These are phyloP conservation scores for Decapterus maruadsi DNA, from an alignment of 2,797 vertebrate species.

Conservation along the genomic window DNA sequence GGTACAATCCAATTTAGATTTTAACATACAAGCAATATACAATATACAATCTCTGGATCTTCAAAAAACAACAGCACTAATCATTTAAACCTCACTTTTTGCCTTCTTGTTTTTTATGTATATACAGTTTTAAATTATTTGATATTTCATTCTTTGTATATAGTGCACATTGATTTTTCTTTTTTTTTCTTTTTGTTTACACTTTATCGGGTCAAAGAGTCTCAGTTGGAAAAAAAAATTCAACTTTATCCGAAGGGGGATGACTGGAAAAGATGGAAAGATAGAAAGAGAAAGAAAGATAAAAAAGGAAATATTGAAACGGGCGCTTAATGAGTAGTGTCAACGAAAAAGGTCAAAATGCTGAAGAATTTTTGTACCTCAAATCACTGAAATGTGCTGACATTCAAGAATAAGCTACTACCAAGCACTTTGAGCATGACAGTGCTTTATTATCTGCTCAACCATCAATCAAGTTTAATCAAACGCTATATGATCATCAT, in stretches of 20 bases:
- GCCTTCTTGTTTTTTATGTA: constrained; percentile 79
- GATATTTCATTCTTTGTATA: constrained; percentile 72
- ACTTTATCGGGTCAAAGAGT: constrained; percentile 44
- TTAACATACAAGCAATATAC: constrained; percentile 6
- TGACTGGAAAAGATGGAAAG: constrained; percentile 27
- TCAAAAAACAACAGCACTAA: constrained; percentile 59
- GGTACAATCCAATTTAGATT: constrained; percentile 31
- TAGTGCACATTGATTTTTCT: constrained; percentile 53
- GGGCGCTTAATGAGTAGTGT: background rate
- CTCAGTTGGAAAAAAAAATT: constrained; percentile 29
- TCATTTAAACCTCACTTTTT: constrained; percentile 79
- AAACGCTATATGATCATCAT: background rate
- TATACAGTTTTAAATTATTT: constrained; percentile 87
- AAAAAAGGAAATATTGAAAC: background rate
- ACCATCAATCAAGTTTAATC: background rate
- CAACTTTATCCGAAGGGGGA: constrained; percentile 7
- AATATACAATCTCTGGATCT: constrained; percentile 9
- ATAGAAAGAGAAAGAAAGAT: background rate
- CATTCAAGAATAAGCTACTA: background rate
- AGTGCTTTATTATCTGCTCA: constrained; percentile 1
- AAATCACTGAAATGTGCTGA: constrained; percentile 13
- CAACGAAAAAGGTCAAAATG: background rate
- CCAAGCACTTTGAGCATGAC: constrained; percentile 36
- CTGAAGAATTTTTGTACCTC: constrained; percentile 29
- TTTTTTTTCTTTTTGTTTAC: constrained; percentile 67